Percentiles rank a stretch among this genome's conserved stretches.
Conservation (phyloP, 92 coral and sea anemone genomes). For the Palythoa caribaeorum region DNA sequence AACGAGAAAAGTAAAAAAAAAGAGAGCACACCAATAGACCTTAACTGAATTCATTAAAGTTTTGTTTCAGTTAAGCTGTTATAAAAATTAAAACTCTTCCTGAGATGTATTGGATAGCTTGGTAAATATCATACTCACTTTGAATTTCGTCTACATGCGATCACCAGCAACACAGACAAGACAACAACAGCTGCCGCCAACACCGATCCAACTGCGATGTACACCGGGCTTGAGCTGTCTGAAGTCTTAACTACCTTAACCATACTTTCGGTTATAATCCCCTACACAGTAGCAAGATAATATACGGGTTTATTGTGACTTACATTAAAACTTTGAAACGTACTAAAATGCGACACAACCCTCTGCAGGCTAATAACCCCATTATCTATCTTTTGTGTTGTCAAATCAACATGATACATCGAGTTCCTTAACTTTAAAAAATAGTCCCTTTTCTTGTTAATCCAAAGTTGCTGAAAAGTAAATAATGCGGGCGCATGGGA, state of each 20-base stretch:
- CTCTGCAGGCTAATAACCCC: too few relatives aligned
- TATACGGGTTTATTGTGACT: too few relatives aligned
- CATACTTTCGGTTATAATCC: not conserved
- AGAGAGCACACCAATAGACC: not conserved
- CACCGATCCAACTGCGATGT: slow-evolving; percentile 21
- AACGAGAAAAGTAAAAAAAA: too few relatives aligned
- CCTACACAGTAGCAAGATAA: not conserved
- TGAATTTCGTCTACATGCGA: slow-evolving; percentile 17
- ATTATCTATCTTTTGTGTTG: too few relatives aligned
- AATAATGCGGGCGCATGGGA: too few relatives aligned
- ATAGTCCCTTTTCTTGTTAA: too few relatives aligned
- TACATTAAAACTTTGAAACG: too few relatives aligned
- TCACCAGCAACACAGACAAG: slow-evolving; percentile 4
- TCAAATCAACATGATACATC: too few relatives aligned
- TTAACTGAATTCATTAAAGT: not conserved
- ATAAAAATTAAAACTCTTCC: not conserved
- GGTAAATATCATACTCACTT: not conserved
- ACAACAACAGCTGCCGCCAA: slow-evolving; percentile 9
- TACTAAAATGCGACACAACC: not conserved
- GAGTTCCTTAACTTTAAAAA: too few relatives aligned
- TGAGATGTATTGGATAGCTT: not conserved
- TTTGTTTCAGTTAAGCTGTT: not conserved
- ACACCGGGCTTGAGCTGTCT: not conserved
- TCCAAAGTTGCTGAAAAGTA: too few relatives aligned
- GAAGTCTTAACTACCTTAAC: not conserved